Conservation (phyloP, 2,797 vertebrate genomes). For the Etheostoma perlongum region DNA sequence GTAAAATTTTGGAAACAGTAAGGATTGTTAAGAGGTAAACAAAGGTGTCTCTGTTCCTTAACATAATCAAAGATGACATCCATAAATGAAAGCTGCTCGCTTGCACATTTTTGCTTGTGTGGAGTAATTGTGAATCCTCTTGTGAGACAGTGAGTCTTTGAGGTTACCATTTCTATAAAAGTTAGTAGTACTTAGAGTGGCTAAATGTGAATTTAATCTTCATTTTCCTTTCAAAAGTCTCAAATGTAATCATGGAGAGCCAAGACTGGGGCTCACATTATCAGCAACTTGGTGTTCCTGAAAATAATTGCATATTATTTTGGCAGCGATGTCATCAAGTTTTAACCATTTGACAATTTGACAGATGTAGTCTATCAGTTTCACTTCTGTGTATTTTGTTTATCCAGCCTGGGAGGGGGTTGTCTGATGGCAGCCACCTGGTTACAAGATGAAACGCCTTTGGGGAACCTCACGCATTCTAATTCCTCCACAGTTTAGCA, state of each 20-base stretch:
- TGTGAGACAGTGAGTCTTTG: background rate
- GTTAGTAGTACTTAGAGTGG: background rate
- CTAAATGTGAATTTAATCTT: background rate
- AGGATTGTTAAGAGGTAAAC: background rate
- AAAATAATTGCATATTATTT: background rate
- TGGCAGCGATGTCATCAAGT: constrained; percentile 19
- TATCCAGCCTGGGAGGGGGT: constrained; percentile 62
- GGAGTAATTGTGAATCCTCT: background rate
- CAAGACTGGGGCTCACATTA: background rate
- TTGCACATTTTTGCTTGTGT: background rate
- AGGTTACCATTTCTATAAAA: constrained; percentile 1
- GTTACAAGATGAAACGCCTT: constrained; percentile 78
- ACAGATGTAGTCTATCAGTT: constrained; percentile 64
- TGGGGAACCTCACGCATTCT: constrained; percentile 77
- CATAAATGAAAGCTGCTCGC: constrained; percentile 10
- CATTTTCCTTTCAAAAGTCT: background rate
- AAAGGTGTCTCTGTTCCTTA: background rate
- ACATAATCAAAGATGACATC: constrained; percentile 10
- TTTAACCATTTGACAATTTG: constrained; percentile 48
- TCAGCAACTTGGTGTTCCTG: background rate
- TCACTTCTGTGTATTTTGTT: constrained; percentile 66
- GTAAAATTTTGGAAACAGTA: background rate
- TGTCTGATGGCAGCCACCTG: constrained; percentile 74
- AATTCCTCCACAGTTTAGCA: constrained; percentile 86
- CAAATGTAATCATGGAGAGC: background rate